Evolutionary conservation across 2,888 invertebrate species (phyloP).

Genomic region (Drosophila pullipes): DNA sequence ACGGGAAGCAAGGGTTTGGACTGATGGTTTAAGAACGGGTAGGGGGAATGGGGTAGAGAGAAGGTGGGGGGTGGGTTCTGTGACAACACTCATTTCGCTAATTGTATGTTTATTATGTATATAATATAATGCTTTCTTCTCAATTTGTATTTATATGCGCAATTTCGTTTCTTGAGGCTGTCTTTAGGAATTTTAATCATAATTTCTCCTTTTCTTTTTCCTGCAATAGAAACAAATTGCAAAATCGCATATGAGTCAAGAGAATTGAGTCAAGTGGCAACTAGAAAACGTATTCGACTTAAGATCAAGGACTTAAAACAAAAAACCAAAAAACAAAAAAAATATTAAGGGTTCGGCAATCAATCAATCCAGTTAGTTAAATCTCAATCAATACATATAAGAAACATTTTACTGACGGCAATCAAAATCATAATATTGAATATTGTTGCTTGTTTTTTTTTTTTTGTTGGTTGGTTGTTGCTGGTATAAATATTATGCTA

Average conservation of each 20-base stretch:
- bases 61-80: neutral
- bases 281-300: conserved; percentile 44
- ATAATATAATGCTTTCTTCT: conserved; percentile 51
- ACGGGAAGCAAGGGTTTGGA: neutral
- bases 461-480: conserved; percentile 16
- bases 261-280: conserved; percentile 44
- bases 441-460: conserved; percentile 7
- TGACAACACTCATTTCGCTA: conserved; percentile 48
- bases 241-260: conserved; percentile 62
- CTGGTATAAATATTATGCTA: conserved; percentile 67
- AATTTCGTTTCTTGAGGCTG: conserved; percentile 54
- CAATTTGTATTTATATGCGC: conserved; percentile 31
- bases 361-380: conserved; percentile 51
- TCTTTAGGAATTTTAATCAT: conserved; percentile 82
- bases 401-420: conserved; percentile 27
- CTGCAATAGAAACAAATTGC: conserved; percentile 82
- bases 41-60: neutral
- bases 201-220: conserved; percentile 85
- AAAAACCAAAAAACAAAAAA: conserved; percentile 26
- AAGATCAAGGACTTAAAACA: conserved; percentile 23
- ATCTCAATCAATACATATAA: conserved; percentile 39
- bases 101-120: conserved; percentile 45
- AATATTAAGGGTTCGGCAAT: conserved; percentile 17
- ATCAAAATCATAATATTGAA: conserved; percentile 25
- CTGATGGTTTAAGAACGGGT: neutral